Evolutionary conservation across 2,888 invertebrate species (phyloP).

Genomic region (Zootermopsis nevadensis): DNA sequence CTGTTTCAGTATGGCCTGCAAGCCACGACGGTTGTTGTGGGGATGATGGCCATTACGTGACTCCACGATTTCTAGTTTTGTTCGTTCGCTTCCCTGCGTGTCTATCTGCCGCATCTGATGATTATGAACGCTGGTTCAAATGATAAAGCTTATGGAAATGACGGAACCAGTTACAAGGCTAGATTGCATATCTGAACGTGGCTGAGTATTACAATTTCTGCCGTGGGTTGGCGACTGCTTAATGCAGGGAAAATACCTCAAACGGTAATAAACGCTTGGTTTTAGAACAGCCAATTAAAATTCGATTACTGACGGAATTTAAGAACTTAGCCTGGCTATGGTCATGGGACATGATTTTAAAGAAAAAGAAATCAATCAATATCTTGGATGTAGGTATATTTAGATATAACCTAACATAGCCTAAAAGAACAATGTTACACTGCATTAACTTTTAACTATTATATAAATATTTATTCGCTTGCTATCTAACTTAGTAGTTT

Average conservation of each 20-base stretch:
- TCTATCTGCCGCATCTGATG: conserved; percentile 19
- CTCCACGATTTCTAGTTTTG: conserved; percentile 33
- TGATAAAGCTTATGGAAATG: neutral
- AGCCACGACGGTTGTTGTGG: neutral
- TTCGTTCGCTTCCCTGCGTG: conserved; percentile 2
- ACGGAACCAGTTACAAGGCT: neutral
- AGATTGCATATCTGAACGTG: neutral
- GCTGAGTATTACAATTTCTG: neutral
- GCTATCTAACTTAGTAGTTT: too few relatives aligned
- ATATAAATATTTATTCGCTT: too few relatives aligned
- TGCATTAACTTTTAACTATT: too few relatives aligned
- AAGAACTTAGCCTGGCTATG: neutral
- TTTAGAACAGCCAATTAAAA: neutral
- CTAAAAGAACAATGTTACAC: too few relatives aligned
- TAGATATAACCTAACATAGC: neutral
- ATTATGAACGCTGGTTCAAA: neutral
- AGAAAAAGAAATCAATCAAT: neutral
- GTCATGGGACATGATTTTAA: neutral
- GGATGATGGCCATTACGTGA: conserved; percentile 24
- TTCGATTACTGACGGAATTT: neutral
- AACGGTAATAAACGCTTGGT: neutral
- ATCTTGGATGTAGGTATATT: neutral
- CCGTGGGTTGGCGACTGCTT: neutral
- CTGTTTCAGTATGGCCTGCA: neutral
- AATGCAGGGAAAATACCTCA: neutral